Conservation (phyloP, 2,888 invertebrate species). For the Meliscaeva auricollis region DNA sequence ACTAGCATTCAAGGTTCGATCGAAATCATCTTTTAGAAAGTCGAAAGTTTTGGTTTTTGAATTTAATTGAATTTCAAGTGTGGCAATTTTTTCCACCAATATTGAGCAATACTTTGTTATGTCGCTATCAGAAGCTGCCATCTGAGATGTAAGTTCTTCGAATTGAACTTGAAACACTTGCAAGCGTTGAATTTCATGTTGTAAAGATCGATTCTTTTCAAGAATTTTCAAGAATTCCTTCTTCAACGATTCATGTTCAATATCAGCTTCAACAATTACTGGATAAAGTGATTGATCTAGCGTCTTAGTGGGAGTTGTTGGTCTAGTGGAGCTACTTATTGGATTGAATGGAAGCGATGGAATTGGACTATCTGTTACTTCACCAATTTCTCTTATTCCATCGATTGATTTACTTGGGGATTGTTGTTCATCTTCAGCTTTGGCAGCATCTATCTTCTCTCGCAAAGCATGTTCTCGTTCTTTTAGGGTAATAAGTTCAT, state of each 20-base stretch:
- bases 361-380: conserved; percentile 77
- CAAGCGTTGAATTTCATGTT: conserved; percentile 78
- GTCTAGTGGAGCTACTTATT: conserved; percentile 80
- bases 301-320: conserved; percentile 80
- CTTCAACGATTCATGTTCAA: conserved; percentile 70
- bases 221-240: conserved; percentile 70
- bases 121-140: conserved; percentile 80
- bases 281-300: conserved; percentile 78
- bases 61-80: conserved; percentile 79
- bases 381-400: conserved; percentile 80
- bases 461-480: conserved; percentile 81
- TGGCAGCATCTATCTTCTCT: conserved; percentile 77
- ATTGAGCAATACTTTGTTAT: conserved; percentile 78
- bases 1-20: conserved; percentile 78
- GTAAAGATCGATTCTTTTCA: conserved; percentile 76
- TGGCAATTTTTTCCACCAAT: conserved; percentile 78
- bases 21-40: conserved; percentile 82
- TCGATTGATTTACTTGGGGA: conserved; percentile 77
- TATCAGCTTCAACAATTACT: conserved; percentile 77
- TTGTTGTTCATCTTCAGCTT: conserved; percentile 51
- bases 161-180: conserved; percentile 80
- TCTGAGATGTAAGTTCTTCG: conserved; percentile 80
- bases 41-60: conserved; percentile 79
- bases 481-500: conserved; percentile 86
- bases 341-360: conserved; percentile 48